Base-by-base conservation (phyloP, 2,113 vertebrate species). In the Ramphastos sulfuratus region DNA sequence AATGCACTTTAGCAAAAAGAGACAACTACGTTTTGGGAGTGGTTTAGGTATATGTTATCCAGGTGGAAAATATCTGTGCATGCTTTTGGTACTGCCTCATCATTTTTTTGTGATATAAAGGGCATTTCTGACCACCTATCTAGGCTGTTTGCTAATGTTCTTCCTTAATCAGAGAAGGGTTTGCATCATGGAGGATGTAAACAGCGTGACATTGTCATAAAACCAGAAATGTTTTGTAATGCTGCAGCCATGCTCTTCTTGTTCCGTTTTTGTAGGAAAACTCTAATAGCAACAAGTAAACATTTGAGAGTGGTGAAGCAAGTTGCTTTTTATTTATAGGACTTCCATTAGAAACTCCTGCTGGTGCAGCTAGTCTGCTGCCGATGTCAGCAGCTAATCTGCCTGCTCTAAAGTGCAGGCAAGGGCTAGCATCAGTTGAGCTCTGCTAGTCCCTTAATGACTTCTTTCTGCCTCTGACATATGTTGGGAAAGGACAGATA, bases 201-300 rank as follows among this genome's bases (percentile, higher is more conserved):
- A 50, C 54, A 70, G 50, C 4, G 16, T 9, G 46, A 87, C 46
- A 70, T 82, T 82, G 75, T 69, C 89, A 80, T 89, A 75, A 91
- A 93, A 95, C 60, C 64, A 92, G 21, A 90, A 80, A 70, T 48
- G 28, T 91, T 60, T 81, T 86, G 88, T 75, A 96, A 78, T 0
- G 2, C 54, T 69, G 48, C n/a, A 76, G 37, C 7, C 70, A 76
- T 0, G 0, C 27, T 55, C 28, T 58, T 70, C 59, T 81, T 67
- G 69, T 96, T 93, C 90, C 93, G 56, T 90, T 90, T 93, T 16
- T 55, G 9, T 18, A 56, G 54, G 27, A 85, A 46, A 94, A 23
- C 20, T 11, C 9, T 42, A 54, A 8, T 28, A 64, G 39, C 61
- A 94, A 10, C 58, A 61, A 33, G 18, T 54, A 9, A 74, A 75